These are phyloP conservation scores for Leptinotarsa lineolata DNA, from an alignment of 1,140 invertebrate species.

Conservation along the genomic window DNA sequence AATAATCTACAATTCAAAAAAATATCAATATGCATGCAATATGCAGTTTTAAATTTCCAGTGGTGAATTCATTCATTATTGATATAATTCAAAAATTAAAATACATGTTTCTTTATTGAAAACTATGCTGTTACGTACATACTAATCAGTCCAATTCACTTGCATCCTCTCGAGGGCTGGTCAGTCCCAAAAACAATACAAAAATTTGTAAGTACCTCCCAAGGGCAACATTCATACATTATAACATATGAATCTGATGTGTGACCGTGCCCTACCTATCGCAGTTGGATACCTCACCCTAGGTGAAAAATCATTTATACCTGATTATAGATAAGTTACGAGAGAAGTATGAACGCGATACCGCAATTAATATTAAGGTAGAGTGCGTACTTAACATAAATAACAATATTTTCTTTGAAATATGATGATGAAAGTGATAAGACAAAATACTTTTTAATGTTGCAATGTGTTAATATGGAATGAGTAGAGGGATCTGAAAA, in stretches of 20 bases:
- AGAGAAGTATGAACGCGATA: constrained; percentile 27
- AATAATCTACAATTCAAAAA: no score
- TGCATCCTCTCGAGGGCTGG: neutral
- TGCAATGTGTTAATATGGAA: no score
- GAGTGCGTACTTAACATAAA: constrained; percentile 18
- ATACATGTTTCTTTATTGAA: no score
- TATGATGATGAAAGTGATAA: neutral
- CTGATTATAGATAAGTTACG: constrained; percentile 38
- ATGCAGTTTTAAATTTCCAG: no score
- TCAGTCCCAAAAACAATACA: constrained; percentile 30
- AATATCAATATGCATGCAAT: no score
- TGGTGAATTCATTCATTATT: no score
- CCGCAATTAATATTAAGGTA: constrained; percentile 24
- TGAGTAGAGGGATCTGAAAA: no score
- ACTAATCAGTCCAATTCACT: neutral
- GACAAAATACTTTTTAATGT: neutral
- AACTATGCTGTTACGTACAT: no score
- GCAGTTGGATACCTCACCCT: constrained; percentile 37
- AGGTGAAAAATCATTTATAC: constrained; percentile 40
- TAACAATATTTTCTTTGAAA: constrained; percentile 3
- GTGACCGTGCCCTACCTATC: constrained; percentile 28
- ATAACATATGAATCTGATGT: constrained; percentile 27
- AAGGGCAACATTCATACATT: constrained; percentile 17
- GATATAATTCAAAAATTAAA: no score
- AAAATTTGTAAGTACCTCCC: constrained; percentile 37